These are phyloP conservation scores for Drosophila acutilabella DNA, from an alignment of 2,888 invertebrate species.

Conservation along the genomic window DNA sequence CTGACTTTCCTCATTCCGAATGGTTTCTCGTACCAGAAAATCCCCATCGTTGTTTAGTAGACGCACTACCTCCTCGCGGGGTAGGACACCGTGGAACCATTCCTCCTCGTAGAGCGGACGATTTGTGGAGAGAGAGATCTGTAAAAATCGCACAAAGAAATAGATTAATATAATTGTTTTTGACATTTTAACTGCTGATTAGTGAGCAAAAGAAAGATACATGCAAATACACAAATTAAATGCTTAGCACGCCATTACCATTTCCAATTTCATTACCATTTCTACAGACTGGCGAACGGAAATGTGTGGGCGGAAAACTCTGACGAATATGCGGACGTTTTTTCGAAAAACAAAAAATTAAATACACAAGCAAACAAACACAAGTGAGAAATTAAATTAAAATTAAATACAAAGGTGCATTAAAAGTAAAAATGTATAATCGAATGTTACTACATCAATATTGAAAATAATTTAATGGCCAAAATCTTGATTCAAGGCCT, in stretches of 20 bases:
- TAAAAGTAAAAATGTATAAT: constrained; percentile 27
- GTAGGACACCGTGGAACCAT: constrained; percentile 98
- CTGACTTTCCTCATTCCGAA: constrained; percentile 95
- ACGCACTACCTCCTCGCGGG: constrained; percentile 97
- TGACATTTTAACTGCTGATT: constrained; percentile 23
- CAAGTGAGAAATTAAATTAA: constrained; percentile 25
- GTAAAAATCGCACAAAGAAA: constrained; percentile 30
- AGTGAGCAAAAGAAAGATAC: constrained; percentile 37
- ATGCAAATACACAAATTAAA: constrained; percentile 56
- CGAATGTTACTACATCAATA: constrained; percentile 47
- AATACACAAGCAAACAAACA: constrained; percentile 22
- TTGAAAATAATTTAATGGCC: constrained; percentile 11
- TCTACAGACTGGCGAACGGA: constrained; percentile 49
- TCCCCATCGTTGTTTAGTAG: constrained; percentile 96
- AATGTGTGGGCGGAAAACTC: constrained; percentile 65
- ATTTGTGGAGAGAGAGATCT: constrained; percentile 86
- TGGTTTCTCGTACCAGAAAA: constrained; percentile 96
- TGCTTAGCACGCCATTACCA: constrained; percentile 61
- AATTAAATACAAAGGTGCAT: constrained; percentile 37
- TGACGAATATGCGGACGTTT: constrained; percentile 61
- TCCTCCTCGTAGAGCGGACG: constrained; percentile 94
- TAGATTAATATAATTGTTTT: neutral
- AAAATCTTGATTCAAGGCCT: constrained; percentile 48
- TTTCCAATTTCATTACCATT: constrained; percentile 50
- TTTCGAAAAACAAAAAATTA: constrained; percentile 12